Evolutionary conservation across 2,113 vertebrate genomes (phyloP).

Genomic region (Leptobrachium leishanense): DNA sequence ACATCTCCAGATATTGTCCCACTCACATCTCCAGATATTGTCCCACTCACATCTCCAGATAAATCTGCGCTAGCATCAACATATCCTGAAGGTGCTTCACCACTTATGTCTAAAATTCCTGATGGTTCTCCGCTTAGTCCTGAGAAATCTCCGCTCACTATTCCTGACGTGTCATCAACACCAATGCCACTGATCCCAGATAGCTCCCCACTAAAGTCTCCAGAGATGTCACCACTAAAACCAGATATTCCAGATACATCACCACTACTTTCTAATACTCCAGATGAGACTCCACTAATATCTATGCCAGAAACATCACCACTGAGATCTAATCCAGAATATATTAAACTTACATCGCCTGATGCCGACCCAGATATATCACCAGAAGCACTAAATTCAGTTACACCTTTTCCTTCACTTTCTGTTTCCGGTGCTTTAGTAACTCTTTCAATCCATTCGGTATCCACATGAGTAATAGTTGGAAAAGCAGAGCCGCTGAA

Average conservation of each 20-base stretch:
- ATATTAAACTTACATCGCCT: conserved; percentile 54
- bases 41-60: conserved; percentile 50
- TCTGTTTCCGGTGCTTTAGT: conserved; percentile 60
- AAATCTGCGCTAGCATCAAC: conserved; percentile 48
- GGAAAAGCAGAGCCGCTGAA: conserved; percentile 73
- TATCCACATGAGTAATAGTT: conserved; percentile 72
- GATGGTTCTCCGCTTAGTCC: conserved; percentile 65
- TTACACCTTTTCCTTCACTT: conserved; percentile 70
- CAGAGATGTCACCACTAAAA: conserved; percentile 65
- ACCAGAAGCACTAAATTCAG: conserved; percentile 63
- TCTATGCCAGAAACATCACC: conserved; percentile 57
- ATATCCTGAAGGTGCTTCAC: conserved; percentile 53
- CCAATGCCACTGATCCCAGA: conserved; percentile 68
- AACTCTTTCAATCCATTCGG: conserved; percentile 71
- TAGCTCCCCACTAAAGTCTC: conserved; percentile 65
- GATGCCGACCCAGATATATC: conserved; percentile 69
- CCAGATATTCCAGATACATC: conserved; percentile 62
- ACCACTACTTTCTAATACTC: conserved; percentile 53
- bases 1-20: conserved; percentile 54
- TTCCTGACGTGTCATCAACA: conserved; percentile 56
- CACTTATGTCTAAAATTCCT: conserved; percentile 59
- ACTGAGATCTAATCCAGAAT: conserved; percentile 54
- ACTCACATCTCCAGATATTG: conserved; percentile 63
- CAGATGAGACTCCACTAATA: conserved; percentile 54
- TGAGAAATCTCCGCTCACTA: conserved; percentile 61